Evolutionary conservation across 1,140 invertebrate species (phyloP).

Genomic region (Choristoneura fumiferana): DNA sequence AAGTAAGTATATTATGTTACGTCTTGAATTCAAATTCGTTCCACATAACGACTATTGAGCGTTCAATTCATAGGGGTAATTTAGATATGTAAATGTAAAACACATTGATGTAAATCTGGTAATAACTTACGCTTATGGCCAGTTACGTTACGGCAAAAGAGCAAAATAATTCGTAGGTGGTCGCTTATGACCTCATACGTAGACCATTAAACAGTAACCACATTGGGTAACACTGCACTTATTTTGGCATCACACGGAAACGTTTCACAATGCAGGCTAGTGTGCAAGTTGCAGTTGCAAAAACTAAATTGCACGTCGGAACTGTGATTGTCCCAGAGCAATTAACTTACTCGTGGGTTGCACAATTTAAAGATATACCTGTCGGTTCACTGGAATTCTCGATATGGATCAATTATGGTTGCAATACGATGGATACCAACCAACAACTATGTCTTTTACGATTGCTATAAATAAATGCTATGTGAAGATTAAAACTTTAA

Average conservation of each 20-base stretch:
- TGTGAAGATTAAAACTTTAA: too few species aligned
- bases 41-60: not conserved
- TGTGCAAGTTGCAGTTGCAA: constrained; percentile 17
- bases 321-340: constrained; percentile 6
- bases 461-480: too few species aligned
- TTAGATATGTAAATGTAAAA: constrained; percentile 5
- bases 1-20: too few species aligned
- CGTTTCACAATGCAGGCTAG: not conserved
- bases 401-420: not conserved
- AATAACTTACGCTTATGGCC: constrained; percentile 1
- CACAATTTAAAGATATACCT: not conserved
- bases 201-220: not conserved
- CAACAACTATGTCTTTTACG: too few species aligned
- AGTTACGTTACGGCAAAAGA: constrained; percentile 8
- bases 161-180: constrained; percentile 11
- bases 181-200: constrained; percentile 4
- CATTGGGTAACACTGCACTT: constrained; percentile 12
- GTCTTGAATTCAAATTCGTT: not conserved
- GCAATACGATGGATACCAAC: not conserved
- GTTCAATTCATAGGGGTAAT: not conserved
- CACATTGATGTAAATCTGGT: not conserved
- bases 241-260: constrained; percentile 13
- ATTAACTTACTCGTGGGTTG: constrained; percentile 10
- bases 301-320: constrained; percentile 5
- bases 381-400: not conserved